Base-by-base conservation (phyloP, 2,888 invertebrate species). In the Chrysina gloriosa region DNA sequence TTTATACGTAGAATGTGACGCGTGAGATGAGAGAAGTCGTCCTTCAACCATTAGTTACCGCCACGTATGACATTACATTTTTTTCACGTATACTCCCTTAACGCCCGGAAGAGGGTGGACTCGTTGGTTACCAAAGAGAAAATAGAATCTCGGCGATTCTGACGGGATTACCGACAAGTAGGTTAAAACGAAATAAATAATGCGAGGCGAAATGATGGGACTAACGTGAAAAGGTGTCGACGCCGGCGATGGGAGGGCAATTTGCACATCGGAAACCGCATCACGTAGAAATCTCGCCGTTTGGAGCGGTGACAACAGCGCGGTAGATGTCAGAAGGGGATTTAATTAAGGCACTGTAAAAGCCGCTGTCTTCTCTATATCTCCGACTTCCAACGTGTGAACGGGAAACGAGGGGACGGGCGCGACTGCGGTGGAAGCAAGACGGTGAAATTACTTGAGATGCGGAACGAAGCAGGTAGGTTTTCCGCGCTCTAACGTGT, bases 311-410 rank as follows among this genome's bases (percentile, higher is more conserved):
- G 81, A 83, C 82, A 82, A 81, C 80, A 80, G 79, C 78, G 78
- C 79, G 81, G 79, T 81, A 76, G 80, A 83, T 83, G 83, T 83
- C 83, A 83, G 81, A 82, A 82, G 81, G 81, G 83, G 83, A 83
- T 83, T 83, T 83, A 83, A 83, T 83, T 83, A 83, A 82, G 82
- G 81, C 78, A 79, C 78, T 77, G 81, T 81, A 83, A 82, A 82
- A 82, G 82, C 81, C 77, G 76, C 70, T 66, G 66, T 66, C 66
- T 66, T 61, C 58, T 61, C 58, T 39, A 42, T 42, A 61, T 61
- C 66, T 56, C 34, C 52, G 58, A 66, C 66, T 66, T 47, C 56
- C 56, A 42, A 42, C 65, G 48, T 61, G 65, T 69, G 64, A 64
- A 45, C 45, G 65, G 47, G 65, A 45, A 47, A 47, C 31, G 52